Evolutionary conservation across 1,140 invertebrate genomes (phyloP), one percentile per base, ranked within the genome.

Genomic region (Drosophila simulans): DNA sequence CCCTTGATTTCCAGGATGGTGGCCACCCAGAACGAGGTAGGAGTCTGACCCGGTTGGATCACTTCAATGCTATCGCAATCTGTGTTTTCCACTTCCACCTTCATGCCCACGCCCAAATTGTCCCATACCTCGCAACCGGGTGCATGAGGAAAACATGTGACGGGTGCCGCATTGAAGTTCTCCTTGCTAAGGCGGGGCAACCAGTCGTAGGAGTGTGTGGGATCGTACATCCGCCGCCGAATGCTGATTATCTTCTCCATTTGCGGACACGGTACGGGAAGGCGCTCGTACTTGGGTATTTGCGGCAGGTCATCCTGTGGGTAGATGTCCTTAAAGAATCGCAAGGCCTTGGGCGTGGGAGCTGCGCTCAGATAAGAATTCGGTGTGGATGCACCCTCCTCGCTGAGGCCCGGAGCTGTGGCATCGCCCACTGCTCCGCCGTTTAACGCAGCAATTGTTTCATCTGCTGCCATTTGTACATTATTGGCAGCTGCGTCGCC

Each of bases 1-100:
- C 97, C 97, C 93, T 96, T 96, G 69, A 99, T 96, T 92, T 96
- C 95, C 31, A 98, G 93, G 27, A 99, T 97, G 60, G 97, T 97
- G 42, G 98, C 98, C 46, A 99, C 98, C 98, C 98, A 99, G 93
- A 97, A 98, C 11, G 96, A 97, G 84, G 97, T 96, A 39, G 95
- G 95, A 79, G 95, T 88, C 93, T 93, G 73, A 20, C 93, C 95
- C 3, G 91, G 91, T 68, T 96, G 95, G 20, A 95, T 95, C 66
- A 95, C 94, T 40, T 88, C 91, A 34, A 90, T 78, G 89, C 95
- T 96, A 91, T 97, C 96, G 91, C 95, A 96, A 92, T 98, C 97
- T 11, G 95, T 96, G 93, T 98, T 98, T 89, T 97, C 96, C 1
- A 98, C 97, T 93, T 99, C 98, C 0, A 98, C 96, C 93, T 99